Conservation (phyloP, 2,113 vertebrate genomes). For the Trinectes maculatus region DNA sequence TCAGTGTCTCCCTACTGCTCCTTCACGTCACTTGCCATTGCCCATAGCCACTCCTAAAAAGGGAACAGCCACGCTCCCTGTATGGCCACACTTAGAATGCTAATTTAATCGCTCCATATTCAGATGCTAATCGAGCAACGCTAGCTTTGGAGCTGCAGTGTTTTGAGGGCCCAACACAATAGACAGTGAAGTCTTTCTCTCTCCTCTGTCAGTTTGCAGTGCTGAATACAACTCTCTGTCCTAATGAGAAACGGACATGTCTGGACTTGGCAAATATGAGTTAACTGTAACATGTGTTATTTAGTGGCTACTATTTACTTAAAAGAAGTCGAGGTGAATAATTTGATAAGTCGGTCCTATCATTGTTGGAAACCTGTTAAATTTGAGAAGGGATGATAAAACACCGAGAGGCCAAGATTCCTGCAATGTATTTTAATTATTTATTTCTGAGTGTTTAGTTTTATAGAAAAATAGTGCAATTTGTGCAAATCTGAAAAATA, state of each 20-base stretch:
- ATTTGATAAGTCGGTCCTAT: slow-evolving; percentile 53
- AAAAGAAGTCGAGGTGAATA: slow-evolving; percentile 46
- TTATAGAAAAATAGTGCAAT: slow-evolving; percentile 11
- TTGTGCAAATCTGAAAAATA: background rate
- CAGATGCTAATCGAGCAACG: slow-evolving; percentile 73
- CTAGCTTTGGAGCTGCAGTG: slow-evolving; percentile 46
- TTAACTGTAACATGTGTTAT: slow-evolving; percentile 44
- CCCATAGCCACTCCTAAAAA: slow-evolving; percentile 42
- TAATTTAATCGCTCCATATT: slow-evolving; percentile 77
- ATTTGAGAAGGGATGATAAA: slow-evolving; percentile 25
- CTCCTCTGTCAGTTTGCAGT: slow-evolving; percentile 45
- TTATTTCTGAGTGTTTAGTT: slow-evolving; percentile 19
- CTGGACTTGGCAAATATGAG: slow-evolving; percentile 32
- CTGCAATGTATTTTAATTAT: slow-evolving; percentile 31
- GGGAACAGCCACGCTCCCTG: slow-evolving; percentile 49
- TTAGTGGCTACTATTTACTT: slow-evolving; percentile 60
- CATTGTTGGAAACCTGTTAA: slow-evolving; percentile 46
- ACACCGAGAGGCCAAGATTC: background rate
- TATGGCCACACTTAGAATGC: slow-evolving; percentile 66
- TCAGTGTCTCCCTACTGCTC: slow-evolving; percentile 39
- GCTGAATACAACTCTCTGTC: slow-evolving; percentile 49
- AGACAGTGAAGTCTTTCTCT: slow-evolving; percentile 45
- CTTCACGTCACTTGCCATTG: slow-evolving; percentile 39
- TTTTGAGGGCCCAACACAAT: slow-evolving; percentile 56
- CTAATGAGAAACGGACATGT: slow-evolving; percentile 40